These are phyloP conservation scores for Takifugu flavidus DNA, from an alignment of 2,113 vertebrate genomes.

Conservation along the genomic window DNA sequence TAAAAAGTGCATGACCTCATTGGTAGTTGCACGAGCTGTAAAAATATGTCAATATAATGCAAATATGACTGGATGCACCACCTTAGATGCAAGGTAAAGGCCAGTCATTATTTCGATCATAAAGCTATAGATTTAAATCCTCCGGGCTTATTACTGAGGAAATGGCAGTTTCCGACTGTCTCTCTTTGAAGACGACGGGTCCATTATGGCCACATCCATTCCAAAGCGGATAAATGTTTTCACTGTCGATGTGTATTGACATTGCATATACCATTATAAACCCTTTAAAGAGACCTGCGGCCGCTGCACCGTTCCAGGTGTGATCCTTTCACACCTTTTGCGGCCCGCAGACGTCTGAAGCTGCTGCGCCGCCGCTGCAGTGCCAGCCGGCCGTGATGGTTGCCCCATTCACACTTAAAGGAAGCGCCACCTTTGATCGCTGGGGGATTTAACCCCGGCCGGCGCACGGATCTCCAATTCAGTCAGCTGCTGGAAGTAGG, in stretches of 20 bases:
- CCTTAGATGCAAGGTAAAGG: no score
- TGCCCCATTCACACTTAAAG: constrained; percentile 65
- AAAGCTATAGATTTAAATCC: no score
- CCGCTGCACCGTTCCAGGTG: constrained; percentile 48
- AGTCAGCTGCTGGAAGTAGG: constrained; percentile 21
- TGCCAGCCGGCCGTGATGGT: constrained; percentile 65
- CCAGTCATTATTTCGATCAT: no score
- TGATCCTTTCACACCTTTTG: constrained; percentile 65
- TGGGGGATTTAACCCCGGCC: constrained; percentile 52
- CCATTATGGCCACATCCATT: constrained; percentile 54
- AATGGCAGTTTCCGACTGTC: constrained; percentile 36
- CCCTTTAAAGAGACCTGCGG: constrained; percentile 43
- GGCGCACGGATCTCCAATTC: constrained; percentile 5
- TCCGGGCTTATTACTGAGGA: constrained; percentile 16
- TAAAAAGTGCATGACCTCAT: not conserved
- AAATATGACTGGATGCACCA: no score
- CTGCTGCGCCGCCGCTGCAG: constrained; percentile 40
- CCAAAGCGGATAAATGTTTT: constrained; percentile 72
- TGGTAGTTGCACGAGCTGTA: not conserved
- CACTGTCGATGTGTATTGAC: constrained; percentile 76
- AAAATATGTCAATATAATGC: no score
- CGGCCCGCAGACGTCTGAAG: constrained; percentile 66
- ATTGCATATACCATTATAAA: constrained; percentile 68
- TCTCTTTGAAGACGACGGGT: constrained; percentile 46
- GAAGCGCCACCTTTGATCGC: constrained; percentile 69